phyloP scores from a whole-genome alignment of 2,797 vertebrate genomes.

The Falco peregrinus region DNA sequence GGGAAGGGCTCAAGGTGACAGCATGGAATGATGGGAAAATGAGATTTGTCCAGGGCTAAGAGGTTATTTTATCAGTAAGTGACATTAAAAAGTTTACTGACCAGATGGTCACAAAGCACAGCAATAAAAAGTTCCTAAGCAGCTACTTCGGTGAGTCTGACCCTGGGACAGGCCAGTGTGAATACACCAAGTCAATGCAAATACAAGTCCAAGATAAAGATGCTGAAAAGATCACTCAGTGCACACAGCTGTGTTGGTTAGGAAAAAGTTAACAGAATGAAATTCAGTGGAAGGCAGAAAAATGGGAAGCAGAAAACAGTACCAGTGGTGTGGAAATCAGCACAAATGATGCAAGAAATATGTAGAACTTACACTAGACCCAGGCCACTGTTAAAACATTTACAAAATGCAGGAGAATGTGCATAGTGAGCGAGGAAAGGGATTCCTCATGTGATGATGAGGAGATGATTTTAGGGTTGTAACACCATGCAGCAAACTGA shows the following conservation, averaged over 20 bases:
- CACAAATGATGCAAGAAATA: background rate
- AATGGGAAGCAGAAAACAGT: background rate
- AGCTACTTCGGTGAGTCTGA: background rate
- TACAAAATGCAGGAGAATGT: background rate
- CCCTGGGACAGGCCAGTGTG: background rate
- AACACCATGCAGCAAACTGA: background rate
- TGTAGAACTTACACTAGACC: background rate
- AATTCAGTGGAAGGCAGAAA: background rate
- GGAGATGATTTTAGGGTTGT: background rate
- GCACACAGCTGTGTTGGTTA: background rate
- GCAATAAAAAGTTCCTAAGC: background rate
- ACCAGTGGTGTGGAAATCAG: background rate
- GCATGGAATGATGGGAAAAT: background rate
- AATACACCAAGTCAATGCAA: background rate
- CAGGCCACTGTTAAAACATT: background rate
- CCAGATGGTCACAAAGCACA: background rate
- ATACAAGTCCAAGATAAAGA: background rate
- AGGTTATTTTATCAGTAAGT: background rate
- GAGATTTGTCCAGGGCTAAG: background rate
- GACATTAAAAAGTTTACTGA: background rate
- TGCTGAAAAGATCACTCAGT: background rate
- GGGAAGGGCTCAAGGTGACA: background rate
- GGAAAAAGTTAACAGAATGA: background rate
- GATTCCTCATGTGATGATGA: background rate
- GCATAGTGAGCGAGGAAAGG: background rate